phyloP scores from a whole-genome alignment of 2,797 vertebrate species.

The Melanotaenia pygmaea region DNA sequence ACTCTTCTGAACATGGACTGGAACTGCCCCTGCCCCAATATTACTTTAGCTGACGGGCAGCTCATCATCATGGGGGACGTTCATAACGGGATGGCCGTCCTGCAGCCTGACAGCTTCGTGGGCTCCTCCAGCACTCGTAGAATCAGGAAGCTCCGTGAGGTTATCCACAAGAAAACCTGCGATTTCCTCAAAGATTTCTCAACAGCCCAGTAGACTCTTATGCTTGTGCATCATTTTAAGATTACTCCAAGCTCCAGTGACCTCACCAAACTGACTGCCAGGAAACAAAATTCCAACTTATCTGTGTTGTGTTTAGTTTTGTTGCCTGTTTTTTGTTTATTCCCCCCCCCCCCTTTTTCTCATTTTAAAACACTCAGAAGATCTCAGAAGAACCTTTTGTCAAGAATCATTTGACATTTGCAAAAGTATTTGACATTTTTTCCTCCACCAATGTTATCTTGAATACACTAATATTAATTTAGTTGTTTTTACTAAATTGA shows the following conservation, averaged over 20 bases:
- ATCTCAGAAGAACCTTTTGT: constrained; percentile 15
- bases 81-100: constrained; percentile 93
- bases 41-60: constrained; percentile 87
- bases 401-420: constrained; percentile 61
- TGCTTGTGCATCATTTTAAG: constrained; percentile 16
- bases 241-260: constrained; percentile 52
- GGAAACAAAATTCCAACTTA: constrained; percentile 16
- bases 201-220: constrained; percentile 80
- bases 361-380: constrained; percentile 11
- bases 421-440: constrained; percentile 58
- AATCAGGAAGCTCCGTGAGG: constrained; percentile 91
- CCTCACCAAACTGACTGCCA: constrained; percentile 61
- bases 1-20: constrained; percentile 95
- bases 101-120: constrained; percentile 95
- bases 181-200: constrained; percentile 93
- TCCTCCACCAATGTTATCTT: constrained; percentile 44
- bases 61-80: constrained; percentile 98
- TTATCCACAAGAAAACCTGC: constrained; percentile 95
- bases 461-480: constrained; percentile 50
- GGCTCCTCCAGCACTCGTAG: constrained; percentile 88
- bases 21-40: constrained; percentile 95
- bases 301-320: constrained; percentile 21
- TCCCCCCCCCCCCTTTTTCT: not conserved
- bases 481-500: constrained; percentile 43
- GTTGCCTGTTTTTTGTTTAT: constrained; percentile 11